phyloP scores from a whole-genome alignment of 1,140 invertebrate species.

The Bombus breviceps region DNA sequence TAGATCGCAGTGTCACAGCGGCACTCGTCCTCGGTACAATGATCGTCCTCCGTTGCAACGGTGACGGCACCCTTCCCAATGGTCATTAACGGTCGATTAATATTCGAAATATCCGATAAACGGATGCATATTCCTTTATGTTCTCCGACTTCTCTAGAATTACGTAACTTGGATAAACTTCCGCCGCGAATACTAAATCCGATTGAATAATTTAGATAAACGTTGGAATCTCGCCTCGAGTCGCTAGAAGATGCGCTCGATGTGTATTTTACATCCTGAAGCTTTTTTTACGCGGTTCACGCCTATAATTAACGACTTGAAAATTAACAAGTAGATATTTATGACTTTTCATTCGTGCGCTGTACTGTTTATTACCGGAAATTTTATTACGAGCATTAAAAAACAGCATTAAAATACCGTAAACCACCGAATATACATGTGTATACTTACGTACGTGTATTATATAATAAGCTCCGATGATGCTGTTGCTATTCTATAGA shows the following conservation, averaged over 20 bases:
- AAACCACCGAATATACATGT: background rate
- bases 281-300: too few relatives aligned
- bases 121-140: background rate
- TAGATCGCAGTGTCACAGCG: too few relatives aligned
- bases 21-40: too few relatives aligned
- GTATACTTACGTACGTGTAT: background rate
- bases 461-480: background rate
- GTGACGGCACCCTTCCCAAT: background rate
- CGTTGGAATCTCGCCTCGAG: background rate
- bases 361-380: background rate
- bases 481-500: background rate
- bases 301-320: background rate
- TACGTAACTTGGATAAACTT: background rate
- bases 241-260: background rate
- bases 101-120: background rate
- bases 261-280: background rate
- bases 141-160: background rate
- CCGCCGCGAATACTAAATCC: background rate
- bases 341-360: background rate
- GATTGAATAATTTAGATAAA: conserved; percentile 11
- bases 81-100: too few relatives aligned
- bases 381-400: background rate
- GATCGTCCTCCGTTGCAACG: background rate
- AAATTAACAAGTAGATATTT: background rate
- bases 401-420: too few relatives aligned